phyloP scores from a whole-genome alignment of 2,797 vertebrate species.

The Momotus momota region DNA sequence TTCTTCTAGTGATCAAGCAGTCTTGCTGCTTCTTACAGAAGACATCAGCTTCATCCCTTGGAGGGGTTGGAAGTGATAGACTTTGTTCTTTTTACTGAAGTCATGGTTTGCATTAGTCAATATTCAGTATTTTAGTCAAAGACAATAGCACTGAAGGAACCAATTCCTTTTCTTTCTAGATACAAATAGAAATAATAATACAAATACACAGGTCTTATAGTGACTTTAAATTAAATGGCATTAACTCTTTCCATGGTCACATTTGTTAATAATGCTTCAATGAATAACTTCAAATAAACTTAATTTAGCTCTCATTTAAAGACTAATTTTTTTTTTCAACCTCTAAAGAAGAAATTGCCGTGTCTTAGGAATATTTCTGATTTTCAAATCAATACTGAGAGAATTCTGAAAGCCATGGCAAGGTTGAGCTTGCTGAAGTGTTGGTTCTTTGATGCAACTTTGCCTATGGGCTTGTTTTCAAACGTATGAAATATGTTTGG shows the following conservation, averaged over 20 bases:
- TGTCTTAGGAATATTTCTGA: neutral
- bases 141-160: neutral
- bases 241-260: neutral
- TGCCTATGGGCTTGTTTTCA: conserved; percentile 16
- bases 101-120: neutral
- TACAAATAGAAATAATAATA: neutral
- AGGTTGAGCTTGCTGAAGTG: neutral
- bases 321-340: neutral
- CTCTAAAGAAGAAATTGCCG: neutral
- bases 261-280: neutral
- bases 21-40: neutral
- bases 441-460: neutral
- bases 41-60: neutral
- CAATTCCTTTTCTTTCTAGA: neutral
- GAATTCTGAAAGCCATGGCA: neutral
- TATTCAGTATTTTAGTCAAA: neutral
- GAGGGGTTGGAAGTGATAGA: neutral
- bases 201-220: neutral
- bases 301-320: neutral
- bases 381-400: neutral
- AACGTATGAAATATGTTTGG: accelerated
- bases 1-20: neutral
- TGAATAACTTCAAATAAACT: neutral
- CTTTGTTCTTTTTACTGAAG: neutral
- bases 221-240: neutral